Evolutionary conservation across 2,888 invertebrate species (phyloP), one percentile per base, ranked within the genome.

Genomic region (Neoscelio sp.): DNA sequence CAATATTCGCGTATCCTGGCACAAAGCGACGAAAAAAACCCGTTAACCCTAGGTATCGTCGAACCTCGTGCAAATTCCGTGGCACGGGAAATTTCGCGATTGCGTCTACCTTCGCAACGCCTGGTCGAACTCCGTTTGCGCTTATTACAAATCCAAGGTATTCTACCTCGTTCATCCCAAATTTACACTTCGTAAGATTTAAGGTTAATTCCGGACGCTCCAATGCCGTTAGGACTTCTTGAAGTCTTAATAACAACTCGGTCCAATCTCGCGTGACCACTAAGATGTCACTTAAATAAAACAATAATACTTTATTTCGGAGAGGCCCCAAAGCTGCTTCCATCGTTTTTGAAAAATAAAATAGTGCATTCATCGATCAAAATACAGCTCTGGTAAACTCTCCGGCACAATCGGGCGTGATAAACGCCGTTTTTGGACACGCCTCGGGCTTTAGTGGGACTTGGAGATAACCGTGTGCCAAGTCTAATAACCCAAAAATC

Each of bases 371-470:
- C 20, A 81, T 65, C 1, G 86, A 67, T 1, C 86, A 86, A 33
- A 85, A 87, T 4, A 83, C 82, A 77, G 84, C 82, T 0, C 78
- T 15, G 0, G 80, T 67, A 40, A 83, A 87, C 74, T 87, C 84
- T 5, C 80, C 87, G 0, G 84, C 76, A 2, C 58, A 65, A 5
- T 82, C 76, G 0, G 83, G 83, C 2, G 82, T 84, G 2, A 85
- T 80, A 8, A 73, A 83, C 12, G 77, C 79, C 1, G 67, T 82
- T 48, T 46, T 80, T 5, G 10, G 15, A 0, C 56, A 65, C 20
- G 67, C 81, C n/a, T 75, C 58, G 4, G 65, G 38, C 15, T 50
- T 40, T 2, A 82, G 15, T 0, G 73, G 79, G 0, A 81, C 13
- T 17, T 71, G 52, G 5, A 70, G 8, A 18, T 58, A 70, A 5